These are phyloP conservation scores for Drosophila pseudoobscura DNA, from an alignment of 1,140 invertebrate genomes.

Conservation along the genomic window DNA sequence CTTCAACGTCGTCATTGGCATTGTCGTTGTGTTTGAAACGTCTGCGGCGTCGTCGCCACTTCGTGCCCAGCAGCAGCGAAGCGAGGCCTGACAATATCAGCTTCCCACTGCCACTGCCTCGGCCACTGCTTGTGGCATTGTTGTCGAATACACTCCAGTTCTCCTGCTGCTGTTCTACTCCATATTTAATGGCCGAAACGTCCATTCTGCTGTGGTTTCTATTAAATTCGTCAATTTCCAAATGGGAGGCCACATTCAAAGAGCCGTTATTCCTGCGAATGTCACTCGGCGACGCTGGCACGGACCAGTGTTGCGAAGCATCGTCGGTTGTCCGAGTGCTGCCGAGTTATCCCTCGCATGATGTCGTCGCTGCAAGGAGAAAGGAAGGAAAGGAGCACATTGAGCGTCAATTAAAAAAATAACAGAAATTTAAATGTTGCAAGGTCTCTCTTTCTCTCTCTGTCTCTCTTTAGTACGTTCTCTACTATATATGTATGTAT, in stretches of 20 bases:
- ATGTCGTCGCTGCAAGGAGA: constrained; percentile 26
- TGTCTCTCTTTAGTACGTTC: constrained; percentile 18
- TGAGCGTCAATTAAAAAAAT: not conserved
- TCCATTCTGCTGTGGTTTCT: constrained; percentile 64
- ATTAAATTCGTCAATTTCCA: constrained; percentile 64
- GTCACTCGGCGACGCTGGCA: constrained; percentile 18
- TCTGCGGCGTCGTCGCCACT: constrained; percentile 67
- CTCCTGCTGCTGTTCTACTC: constrained; percentile 8
- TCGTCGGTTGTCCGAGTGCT: constrained; percentile 9
- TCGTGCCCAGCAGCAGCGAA: constrained; percentile 44
- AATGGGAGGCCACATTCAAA: constrained; percentile 33
- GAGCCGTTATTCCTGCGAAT: constrained; percentile 32
- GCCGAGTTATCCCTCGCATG: constrained; percentile 25
- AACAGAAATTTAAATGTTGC: not conserved
- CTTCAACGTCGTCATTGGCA: constrained; percentile 23
- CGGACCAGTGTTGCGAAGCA: constrained; percentile 49
- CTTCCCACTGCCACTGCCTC: constrained; percentile 32
- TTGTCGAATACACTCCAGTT: constrained; percentile 14
- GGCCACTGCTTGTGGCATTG: constrained; percentile 9
- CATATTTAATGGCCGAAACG: constrained; percentile 64
- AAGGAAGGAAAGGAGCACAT: not conserved
- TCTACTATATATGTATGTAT: not conserved
- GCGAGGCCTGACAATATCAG: constrained; percentile 67
- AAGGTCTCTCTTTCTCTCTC: not conserved
- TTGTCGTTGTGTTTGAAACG: constrained; percentile 41